Percentiles rank a stretch among this genome's conserved stretches.
Evolutionary conservation across 2,888 invertebrate species (phyloP).

Genomic region (Drosophila meridiana): DNA sequence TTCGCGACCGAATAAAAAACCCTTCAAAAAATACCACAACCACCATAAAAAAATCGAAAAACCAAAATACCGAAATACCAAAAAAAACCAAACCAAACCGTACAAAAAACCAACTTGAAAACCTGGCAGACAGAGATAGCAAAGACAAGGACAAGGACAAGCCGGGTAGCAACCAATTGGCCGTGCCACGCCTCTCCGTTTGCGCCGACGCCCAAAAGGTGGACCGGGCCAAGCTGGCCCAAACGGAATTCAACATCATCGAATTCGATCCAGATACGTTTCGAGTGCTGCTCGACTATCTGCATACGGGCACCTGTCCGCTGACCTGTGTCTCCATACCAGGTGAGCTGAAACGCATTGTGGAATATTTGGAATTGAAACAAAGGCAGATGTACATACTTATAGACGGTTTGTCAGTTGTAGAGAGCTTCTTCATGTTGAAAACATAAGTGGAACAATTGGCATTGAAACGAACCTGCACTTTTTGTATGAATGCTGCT

Average conservation of each 20-base stretch:
- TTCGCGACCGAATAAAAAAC: slow-evolving; percentile 32
- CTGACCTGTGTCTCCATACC: slow-evolving; percentile 96
- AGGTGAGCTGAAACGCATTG: slow-evolving; percentile 85
- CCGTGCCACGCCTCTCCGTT: slow-evolving; percentile 94
- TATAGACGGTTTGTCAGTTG: too few species aligned
- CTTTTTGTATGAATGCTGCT: too few species aligned
- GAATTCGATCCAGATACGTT: slow-evolving; percentile 98
- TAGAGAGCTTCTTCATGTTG: too few species aligned
- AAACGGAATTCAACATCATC: slow-evolving; percentile 97
- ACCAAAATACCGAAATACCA: slow-evolving; percentile 22
- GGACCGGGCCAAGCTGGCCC: slow-evolving; percentile 95
- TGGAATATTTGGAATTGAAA: not conserved
- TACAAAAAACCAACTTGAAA: slow-evolving; percentile 25
- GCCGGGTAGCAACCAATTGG: slow-evolving; percentile 89
- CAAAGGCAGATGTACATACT: not conserved
- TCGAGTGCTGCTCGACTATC: slow-evolving; percentile 94
- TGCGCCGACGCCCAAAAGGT: slow-evolving; percentile 98
- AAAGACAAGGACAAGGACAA: slow-evolving; percentile 93
- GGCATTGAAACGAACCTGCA: not conserved
- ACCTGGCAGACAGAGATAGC: slow-evolving; percentile 89
- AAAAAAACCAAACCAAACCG: slow-evolving; percentile 23
- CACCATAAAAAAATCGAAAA: slow-evolving; percentile 17
- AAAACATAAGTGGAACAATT: not conserved
- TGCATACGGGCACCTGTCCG: slow-evolving; percentile 96
- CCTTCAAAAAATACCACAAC: slow-evolving; percentile 24